phyloP scores from a whole-genome alignment of 2,888 invertebrate species.

The Tipula vernalis region DNA sequence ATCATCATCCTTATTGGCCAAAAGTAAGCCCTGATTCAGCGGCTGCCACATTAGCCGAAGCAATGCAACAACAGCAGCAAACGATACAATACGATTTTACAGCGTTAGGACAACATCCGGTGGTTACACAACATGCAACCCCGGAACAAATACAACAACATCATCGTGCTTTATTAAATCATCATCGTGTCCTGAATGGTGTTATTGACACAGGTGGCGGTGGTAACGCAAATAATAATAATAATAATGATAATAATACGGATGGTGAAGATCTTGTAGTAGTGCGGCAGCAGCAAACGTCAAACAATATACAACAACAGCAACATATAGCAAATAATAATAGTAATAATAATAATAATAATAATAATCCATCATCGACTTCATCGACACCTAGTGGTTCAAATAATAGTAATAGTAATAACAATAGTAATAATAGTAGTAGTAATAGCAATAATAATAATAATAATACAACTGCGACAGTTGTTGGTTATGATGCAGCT shows the following conservation, averaged over 20 bases:
- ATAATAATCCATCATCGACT: conserved; percentile 15
- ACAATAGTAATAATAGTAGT: conserved; percentile 10
- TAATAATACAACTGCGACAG: conserved; percentile 22
- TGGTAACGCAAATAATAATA: conserved; percentile 17
- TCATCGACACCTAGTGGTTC: conserved; percentile 21
- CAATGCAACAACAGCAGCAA: conserved; percentile 50
- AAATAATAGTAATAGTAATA: background rate
- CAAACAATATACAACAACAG: background rate
- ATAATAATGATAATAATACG: conserved; percentile 8
- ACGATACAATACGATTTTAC: conserved; percentile 29
- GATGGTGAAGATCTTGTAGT: conserved; percentile 17
- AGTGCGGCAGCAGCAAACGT: conserved; percentile 13
- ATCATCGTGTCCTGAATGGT: conserved; percentile 28
- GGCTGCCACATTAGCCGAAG: conserved; percentile 45
- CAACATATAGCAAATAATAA: conserved; percentile 8
- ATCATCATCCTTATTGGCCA: conserved; percentile 71
- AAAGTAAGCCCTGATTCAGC: conserved; percentile 72
- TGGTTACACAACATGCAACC: conserved; percentile 22
- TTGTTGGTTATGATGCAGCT: conserved; percentile 40
- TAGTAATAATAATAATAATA: conserved; percentile 9
- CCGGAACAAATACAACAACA: conserved; percentile 61
- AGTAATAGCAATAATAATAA: conserved; percentile 5
- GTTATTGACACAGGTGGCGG: conserved; percentile 19
- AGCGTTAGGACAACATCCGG: conserved; percentile 26
- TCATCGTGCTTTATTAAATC: conserved; percentile 42